These are phyloP conservation scores for Gymnarchus niloticus DNA, from an alignment of 2,113 vertebrate genomes.

Conservation along the genomic window DNA sequence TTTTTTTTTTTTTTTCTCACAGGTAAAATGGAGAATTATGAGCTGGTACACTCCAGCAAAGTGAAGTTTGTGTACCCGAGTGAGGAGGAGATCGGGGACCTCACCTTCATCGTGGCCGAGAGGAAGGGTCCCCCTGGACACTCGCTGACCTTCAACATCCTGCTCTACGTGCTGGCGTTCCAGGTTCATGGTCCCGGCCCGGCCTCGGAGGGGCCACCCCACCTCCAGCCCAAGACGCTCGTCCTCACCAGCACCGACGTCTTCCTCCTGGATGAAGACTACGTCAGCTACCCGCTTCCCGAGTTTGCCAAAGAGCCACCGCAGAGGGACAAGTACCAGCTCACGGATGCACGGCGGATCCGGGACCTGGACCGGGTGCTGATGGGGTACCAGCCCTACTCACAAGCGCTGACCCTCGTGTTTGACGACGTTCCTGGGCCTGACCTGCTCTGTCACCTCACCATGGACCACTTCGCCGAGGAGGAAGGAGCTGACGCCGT, in stretches of 20 bases:
- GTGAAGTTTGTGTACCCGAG: conserved; percentile 96
- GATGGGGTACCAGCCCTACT: conserved; percentile 91
- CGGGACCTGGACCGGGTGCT: conserved; percentile 89
- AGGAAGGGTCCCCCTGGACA: conserved; percentile 64
- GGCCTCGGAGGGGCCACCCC: conserved; percentile 37
- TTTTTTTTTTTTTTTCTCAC: conserved; percentile 26
- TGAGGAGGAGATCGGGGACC: conserved; percentile 94
- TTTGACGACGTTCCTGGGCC: conserved; percentile 90
- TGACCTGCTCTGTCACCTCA: conserved; percentile 83
- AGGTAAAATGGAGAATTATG: conserved; percentile 98
- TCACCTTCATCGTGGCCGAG: conserved; percentile 86
- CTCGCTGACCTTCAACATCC: conserved; percentile 75
- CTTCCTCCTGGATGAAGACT: conserved; percentile 91
- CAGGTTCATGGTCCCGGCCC: conserved; percentile 65
- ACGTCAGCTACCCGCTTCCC: conserved; percentile 88
- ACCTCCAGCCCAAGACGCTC: conserved; percentile 79
- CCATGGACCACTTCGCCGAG: conserved; percentile 87
- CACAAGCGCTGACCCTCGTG: conserved; percentile 88
- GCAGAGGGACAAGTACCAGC: conserved; percentile 79
- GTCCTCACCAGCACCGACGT: conserved; percentile 83
- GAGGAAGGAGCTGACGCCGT: conserved; percentile 36
- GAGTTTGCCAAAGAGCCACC: conserved; percentile 95
- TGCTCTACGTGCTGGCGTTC: conserved; percentile 88
- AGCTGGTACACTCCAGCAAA: conserved; percentile 89
- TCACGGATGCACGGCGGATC: conserved; percentile 81